Conservation (phyloP, 1,140 invertebrate species). For the Temnothorax curvispinosus region DNA sequence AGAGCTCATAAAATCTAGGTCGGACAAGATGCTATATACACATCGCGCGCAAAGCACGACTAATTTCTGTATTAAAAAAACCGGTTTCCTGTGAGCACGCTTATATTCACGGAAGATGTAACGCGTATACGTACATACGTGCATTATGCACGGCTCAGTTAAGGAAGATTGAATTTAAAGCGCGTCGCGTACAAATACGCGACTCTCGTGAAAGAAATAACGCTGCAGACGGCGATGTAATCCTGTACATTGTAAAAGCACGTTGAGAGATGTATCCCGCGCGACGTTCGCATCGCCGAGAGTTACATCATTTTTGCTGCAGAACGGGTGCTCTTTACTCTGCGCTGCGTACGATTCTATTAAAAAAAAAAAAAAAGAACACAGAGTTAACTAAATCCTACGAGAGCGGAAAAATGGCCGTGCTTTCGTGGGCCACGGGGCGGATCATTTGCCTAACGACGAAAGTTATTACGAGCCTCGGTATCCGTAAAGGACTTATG, state of each 20-base stretch:
- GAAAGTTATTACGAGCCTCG: slow-evolving; percentile 40
- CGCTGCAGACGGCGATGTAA: slow-evolving; percentile 31
- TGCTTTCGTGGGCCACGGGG: background rate
- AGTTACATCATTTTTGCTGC: slow-evolving; percentile 24
- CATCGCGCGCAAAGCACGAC: background rate
- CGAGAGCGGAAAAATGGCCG: slow-evolving; percentile 5
- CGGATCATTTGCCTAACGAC: slow-evolving; percentile 38
- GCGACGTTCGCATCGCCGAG: slow-evolving; percentile 11
- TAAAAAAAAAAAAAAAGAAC: background rate
- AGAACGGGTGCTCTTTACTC: slow-evolving; percentile 7
- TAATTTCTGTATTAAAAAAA: slow-evolving; percentile 29
- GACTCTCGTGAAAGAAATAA: slow-evolving; percentile 36
- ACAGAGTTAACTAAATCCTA: slow-evolving; percentile 26
- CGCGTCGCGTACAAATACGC: slow-evolving; percentile 23
- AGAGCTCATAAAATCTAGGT: background rate
- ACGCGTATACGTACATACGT: background rate
- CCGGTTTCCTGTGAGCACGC: background rate
- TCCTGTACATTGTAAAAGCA: slow-evolving; percentile 39
- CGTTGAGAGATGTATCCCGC: slow-evolving; percentile 6
- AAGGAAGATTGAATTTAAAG: slow-evolving; percentile 53
- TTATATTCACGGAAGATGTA: slow-evolving; percentile 1
- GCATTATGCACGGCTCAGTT: slow-evolving; percentile 34
- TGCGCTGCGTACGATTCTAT: background rate
- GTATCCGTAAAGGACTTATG: background rate
- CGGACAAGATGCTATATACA: background rate